These are phyloP conservation scores for Ophioninae sp. DNA, from an alignment of 2,888 invertebrate species.

Conservation along the genomic window DNA sequence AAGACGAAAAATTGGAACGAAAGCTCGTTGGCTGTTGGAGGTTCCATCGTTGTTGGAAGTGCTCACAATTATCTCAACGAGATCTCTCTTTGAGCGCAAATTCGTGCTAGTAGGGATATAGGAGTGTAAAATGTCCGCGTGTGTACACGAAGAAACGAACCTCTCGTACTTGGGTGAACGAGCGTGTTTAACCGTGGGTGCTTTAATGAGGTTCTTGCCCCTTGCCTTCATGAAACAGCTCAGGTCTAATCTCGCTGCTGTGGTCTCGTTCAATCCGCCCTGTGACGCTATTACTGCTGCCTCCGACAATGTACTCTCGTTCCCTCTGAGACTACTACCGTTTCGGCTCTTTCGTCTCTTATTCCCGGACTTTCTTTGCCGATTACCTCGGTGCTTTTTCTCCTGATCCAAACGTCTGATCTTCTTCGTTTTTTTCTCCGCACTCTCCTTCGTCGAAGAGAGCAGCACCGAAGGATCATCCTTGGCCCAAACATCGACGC, in stretches of 20 bases:
- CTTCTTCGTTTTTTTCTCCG: constrained; percentile 62
- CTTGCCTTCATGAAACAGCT: constrained; percentile 72
- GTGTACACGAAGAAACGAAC: constrained; percentile 62
- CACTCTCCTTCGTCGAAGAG: constrained; percentile 21
- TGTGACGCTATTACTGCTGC: constrained; percentile 55
- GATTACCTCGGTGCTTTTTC: constrained; percentile 70
- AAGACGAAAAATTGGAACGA: constrained; percentile 39
- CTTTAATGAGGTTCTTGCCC: constrained; percentile 72
- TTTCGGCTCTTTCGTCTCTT: constrained; percentile 58
- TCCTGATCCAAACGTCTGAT: constrained; percentile 63
- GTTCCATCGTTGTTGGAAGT: background rate
- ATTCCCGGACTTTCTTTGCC: constrained; percentile 60
- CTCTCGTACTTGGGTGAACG: constrained; percentile 71
- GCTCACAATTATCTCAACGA: background rate
- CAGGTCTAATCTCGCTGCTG: constrained; percentile 72
- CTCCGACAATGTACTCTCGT: constrained; percentile 65
- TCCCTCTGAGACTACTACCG: constrained; percentile 51
- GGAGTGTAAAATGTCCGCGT: background rate
- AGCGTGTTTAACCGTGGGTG: constrained; percentile 72
- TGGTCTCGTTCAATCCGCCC: constrained; percentile 72
- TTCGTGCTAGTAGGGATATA: background rate
- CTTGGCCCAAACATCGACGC: constrained; percentile 68
- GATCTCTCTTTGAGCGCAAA: background rate
- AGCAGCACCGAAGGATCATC: constrained; percentile 66
- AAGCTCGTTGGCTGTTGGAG: constrained; percentile 5